These are phyloP conservation scores for Sebastes melanostomus DNA, from an alignment of 2,797 vertebrate species.

Conservation along the genomic window DNA sequence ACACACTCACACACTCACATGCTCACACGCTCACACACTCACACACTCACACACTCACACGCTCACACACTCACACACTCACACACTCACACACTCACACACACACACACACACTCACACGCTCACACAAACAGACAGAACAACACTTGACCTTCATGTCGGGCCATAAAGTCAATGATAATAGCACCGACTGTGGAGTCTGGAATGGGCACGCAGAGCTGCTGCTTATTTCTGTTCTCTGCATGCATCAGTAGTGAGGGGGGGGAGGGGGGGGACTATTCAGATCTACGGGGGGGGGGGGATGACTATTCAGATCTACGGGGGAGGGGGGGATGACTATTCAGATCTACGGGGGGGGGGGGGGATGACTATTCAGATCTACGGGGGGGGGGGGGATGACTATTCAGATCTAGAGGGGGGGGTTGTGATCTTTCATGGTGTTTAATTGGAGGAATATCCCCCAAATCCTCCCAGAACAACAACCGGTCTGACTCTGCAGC, in stretches of 20 bases:
- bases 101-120: no score
- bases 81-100: no score
- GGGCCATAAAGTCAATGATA: constrained; percentile 45
- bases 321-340: not conserved
- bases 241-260: constrained; percentile 1
- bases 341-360: no score
- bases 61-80: no score
- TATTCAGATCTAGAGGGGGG: no score
- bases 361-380: not conserved
- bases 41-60: no score
- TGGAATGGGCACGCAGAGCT: constrained; percentile 14
- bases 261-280: no score
- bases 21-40: rapidly evolving
- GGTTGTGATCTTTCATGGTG: constrained; percentile 2
- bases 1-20: not conserved
- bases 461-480: constrained; percentile 21
- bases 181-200: constrained; percentile 29
- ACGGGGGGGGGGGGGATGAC: not conserved
- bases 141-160: constrained; percentile 61
- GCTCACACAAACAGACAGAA: constrained; percentile 21
- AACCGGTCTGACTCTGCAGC: constrained; percentile 10
- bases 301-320: no score
- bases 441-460: constrained; percentile 25
- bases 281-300: not conserved
- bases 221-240: constrained; percentile 30